These are phyloP conservation scores for Zonitis immaculata DNA, from an alignment of 2,888 invertebrate species.

Conservation along the genomic window DNA sequence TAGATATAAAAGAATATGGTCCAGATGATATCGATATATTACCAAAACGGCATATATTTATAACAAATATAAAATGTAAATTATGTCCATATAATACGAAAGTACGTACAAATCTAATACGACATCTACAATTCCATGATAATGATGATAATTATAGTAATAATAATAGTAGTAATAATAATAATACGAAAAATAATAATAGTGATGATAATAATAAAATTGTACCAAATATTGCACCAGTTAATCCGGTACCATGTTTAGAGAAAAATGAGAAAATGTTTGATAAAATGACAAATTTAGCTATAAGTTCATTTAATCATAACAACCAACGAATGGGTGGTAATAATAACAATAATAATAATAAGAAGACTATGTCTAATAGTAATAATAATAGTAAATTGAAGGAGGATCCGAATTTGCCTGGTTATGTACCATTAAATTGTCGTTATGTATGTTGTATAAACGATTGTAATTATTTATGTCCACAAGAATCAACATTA, in stretches of 20 bases:
- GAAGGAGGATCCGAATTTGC: constrained; percentile 29
- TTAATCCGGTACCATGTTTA: constrained; percentile 78
- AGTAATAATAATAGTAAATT: too few species aligned
- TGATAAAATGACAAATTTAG: constrained; percentile 79
- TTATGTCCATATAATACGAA: constrained; percentile 66
- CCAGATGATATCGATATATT: constrained; percentile 61
- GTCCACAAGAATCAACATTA: constrained; percentile 66
- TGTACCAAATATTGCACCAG: constrained; percentile 64
- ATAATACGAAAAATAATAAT: constrained; percentile 40
- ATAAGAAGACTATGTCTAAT: too few species aligned
- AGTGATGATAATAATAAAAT: constrained; percentile 23
- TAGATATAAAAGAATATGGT: constrained; percentile 45
- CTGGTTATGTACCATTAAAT: constrained; percentile 33
- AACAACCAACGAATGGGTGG: constrained; percentile 47
- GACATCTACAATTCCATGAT: constrained; percentile 65
- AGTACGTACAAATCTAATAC: constrained; percentile 62
- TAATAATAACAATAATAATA: constrained; percentile 5
- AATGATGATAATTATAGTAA: constrained; percentile 29
- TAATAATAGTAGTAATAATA: constrained; percentile 44
- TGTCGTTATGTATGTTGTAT: constrained; percentile 68
- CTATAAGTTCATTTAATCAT: constrained; percentile 58
- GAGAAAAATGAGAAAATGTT: constrained; percentile 75
- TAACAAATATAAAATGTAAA: constrained; percentile 58
- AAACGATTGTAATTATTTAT: constrained; percentile 63
- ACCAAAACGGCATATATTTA: constrained; percentile 62